These are phyloP conservation scores for Phaedon cochleariae DNA, from an alignment of 2,888 invertebrate genomes.

Conservation along the genomic window DNA sequence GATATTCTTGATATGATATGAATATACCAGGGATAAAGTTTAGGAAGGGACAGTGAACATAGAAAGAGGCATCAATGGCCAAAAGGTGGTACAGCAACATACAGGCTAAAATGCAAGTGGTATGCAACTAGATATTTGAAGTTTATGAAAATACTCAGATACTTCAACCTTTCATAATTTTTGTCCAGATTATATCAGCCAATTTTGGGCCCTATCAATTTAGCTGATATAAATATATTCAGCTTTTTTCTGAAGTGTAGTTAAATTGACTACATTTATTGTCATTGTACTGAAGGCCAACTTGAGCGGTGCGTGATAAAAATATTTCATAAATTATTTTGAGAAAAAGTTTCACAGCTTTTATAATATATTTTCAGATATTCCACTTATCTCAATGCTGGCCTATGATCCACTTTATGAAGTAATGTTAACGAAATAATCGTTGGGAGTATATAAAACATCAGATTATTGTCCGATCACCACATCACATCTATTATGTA, in stretches of 20 bases:
- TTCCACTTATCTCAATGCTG: not conserved
- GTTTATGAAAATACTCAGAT: conserved; percentile 3
- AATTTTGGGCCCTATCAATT: conserved; percentile 56
- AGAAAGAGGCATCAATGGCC: not conserved
- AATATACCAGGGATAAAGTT: not conserved
- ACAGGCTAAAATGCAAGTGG: not conserved
- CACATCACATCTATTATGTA: conserved; percentile 18
- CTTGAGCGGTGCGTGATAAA: not conserved
- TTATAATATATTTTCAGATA: not conserved
- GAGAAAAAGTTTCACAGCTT: not conserved
- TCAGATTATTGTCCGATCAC: conserved; percentile 29
- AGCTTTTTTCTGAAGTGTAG: conserved; percentile 7
- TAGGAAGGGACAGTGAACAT: conserved; percentile 2
- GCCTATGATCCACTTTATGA: not conserved
- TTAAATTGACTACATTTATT: conserved; percentile 51
- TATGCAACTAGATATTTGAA: conserved; percentile 4
- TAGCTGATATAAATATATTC: conserved; percentile 54
- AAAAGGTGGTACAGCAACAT: conserved; percentile 13
- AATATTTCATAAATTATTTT: not conserved
- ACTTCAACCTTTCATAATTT: not conserved
- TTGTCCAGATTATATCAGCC: conserved; percentile 47
- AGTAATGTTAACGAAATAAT: not conserved
- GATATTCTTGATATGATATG: not conserved
- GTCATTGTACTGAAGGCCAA: conserved; percentile 42
- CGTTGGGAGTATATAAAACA: not conserved